Conservation (phyloP, 2,797 vertebrate species). For the Sebastes elongatus region DNA sequence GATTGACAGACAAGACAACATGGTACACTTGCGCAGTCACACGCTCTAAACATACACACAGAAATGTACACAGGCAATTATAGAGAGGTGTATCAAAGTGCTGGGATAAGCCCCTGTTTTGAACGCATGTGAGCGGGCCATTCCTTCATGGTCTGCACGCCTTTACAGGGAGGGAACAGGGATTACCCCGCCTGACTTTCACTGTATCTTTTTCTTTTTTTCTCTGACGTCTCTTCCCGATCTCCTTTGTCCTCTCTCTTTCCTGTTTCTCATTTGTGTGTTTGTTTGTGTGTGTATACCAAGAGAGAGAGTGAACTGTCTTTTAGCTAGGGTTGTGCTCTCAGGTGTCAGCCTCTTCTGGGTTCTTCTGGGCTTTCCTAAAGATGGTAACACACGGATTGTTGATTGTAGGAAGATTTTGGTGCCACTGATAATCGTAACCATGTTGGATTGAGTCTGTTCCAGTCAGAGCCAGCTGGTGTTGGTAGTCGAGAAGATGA, state of each 20-base stretch:
- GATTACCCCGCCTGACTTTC: slow-evolving; percentile 62
- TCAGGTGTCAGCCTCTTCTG: slow-evolving; percentile 9
- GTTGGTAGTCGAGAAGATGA: not conserved
- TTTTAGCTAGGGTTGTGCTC: slow-evolving; percentile 9
- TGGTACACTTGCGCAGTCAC: slow-evolving; percentile 42
- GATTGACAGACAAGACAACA: slow-evolving; percentile 83
- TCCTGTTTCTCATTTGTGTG: slow-evolving; percentile 26
- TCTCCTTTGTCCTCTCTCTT: slow-evolving; percentile 31
- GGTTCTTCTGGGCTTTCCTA: not conserved
- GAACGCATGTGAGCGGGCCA: slow-evolving; percentile 65
- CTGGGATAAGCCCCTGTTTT: slow-evolving; percentile 60
- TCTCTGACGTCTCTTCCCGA: not conserved
- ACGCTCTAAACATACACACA: slow-evolving; percentile 46
- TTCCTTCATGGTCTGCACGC: slow-evolving; percentile 43
- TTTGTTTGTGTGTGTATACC: slow-evolving; percentile 3
- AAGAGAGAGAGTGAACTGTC: not conserved
- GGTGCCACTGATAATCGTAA: not conserved
- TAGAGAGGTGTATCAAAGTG: slow-evolving; percentile 79
- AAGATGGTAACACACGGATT: not conserved
- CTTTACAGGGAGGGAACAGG: slow-evolving; percentile 37
- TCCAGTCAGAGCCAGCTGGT: not conserved
- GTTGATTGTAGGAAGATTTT: not conserved
- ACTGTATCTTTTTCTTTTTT: slow-evolving; percentile 43
- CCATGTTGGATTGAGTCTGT: not conserved
- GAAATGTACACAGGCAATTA: slow-evolving; percentile 75